phyloP scores from a whole-genome alignment of 2,888 invertebrate species.

The Torymus auratus region DNA sequence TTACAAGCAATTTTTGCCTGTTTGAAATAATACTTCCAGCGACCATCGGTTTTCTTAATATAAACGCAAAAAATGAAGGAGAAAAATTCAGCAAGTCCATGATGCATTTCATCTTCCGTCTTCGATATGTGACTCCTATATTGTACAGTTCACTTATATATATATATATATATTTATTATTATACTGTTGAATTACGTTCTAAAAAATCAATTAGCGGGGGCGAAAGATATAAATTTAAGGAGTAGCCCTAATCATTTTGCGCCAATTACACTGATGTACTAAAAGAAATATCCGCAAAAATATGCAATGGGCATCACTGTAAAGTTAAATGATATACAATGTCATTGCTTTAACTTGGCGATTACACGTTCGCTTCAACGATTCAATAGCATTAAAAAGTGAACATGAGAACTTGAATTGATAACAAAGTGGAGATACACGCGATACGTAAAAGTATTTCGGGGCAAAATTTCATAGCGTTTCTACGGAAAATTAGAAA shows the following conservation, averaged over 20 bases:
- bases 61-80: constrained; percentile 17
- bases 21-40: constrained; percentile 52
- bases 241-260: constrained; percentile 39
- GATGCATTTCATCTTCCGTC: constrained; percentile 63
- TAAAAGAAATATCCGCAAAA: constrained; percentile 21
- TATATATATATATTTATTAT: constrained; percentile 45
- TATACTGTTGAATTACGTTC: constrained; percentile 48
- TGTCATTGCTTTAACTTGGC: not conserved
- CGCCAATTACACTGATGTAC: constrained; percentile 46
- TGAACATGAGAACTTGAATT: not conserved
- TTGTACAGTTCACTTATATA: constrained; percentile 60
- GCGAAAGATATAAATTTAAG: constrained; percentile 44
- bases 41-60: constrained; percentile 33
- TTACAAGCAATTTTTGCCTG: constrained; percentile 25
- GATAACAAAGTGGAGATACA: too few relatives aligned
- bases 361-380: constrained; percentile 40
- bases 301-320: constrained; percentile 26
- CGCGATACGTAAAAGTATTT: too few relatives aligned
- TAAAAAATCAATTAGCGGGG: constrained; percentile 36
- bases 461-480: too few relatives aligned
- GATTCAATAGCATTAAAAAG: not conserved
- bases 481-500: not conserved
- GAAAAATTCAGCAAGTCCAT: constrained; percentile 34
- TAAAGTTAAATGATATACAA: constrained; percentile 15
- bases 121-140: constrained; percentile 62